A percentile compares a stretch with the other conserved stretches of the same genome.
Conservation (phyloP, 1,140 invertebrate species). For the Macrobrachium rosenbergii region DNA sequence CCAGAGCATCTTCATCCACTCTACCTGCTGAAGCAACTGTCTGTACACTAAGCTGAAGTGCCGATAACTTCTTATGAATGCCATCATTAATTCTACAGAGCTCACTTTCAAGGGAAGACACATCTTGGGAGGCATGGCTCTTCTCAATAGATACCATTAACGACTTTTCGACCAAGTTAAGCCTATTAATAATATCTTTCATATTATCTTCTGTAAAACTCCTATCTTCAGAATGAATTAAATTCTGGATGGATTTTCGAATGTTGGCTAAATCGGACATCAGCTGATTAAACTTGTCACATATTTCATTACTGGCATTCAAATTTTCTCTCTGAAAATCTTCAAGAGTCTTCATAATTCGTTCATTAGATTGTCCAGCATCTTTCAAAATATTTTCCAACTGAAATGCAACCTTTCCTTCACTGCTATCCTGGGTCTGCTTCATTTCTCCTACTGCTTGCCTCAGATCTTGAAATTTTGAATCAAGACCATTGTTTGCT, state of each 20-base stretch:
- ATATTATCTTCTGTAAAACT: constrained; percentile 21
- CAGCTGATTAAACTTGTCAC: constrained; percentile 27
- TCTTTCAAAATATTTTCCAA: constrained; percentile 4
- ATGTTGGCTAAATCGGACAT: constrained; percentile 17
- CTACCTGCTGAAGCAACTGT: background rate
- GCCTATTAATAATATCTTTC: constrained; percentile 31
- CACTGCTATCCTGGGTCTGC: constrained; percentile 20
- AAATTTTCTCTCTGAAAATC: constrained; percentile 5
- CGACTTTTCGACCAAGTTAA: constrained; percentile 39
- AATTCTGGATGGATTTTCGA: constrained; percentile 3
- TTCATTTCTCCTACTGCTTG: background rate
- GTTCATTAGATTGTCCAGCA: constrained; percentile 18
- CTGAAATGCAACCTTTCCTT: background rate
- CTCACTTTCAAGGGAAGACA: constrained; percentile 31
- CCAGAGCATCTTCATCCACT: constrained; percentile 11
- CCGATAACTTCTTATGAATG: constrained; percentile 24
- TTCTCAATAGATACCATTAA: constrained; percentile 9
- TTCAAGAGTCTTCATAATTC: constrained; percentile 15
- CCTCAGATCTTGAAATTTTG: constrained; percentile 5
- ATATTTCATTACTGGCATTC: background rate
- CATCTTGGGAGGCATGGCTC: constrained; percentile 11
- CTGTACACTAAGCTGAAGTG: constrained; percentile 16
- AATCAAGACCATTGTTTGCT: constrained; percentile 14
- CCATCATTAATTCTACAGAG: constrained; percentile 19
- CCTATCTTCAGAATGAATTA: constrained; percentile 30